Base-by-base conservation (phyloP, 2,888 invertebrate genomes). In the Deroplatys truncata region DNA sequence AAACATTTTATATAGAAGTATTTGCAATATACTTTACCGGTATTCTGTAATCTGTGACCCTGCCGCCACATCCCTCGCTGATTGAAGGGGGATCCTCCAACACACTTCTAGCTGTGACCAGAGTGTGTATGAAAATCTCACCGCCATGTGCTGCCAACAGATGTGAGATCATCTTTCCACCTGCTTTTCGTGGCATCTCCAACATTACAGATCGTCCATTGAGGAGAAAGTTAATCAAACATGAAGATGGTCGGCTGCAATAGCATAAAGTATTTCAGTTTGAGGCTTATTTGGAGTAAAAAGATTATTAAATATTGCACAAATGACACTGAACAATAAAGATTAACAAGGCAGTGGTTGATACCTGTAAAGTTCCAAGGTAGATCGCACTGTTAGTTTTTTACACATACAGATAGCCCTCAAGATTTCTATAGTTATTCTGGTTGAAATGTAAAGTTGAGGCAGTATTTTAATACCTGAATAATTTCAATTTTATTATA, bases 41-140 rank as follows among this genome's bases (percentile, higher is more conserved):
- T 90, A 96, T 95, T 94, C 97, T 95, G 92, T 99, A 99, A 93
- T 99, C 99, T 0, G 98, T 98, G 84, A 99, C 98, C 84, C 98
- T 94, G 0, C 99, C 99, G 0, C 99, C 99, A 82, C 97, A 96
- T 0, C 99, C 99, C 93, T 99, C 99, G 43, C 97, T 98, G 88
- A 99, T 97, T 0, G 98, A 98, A 0, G 99, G 99, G 0, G 98
- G 98, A 93, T 99, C 99, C 93, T 99, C 99, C 89, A 98, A 95
- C 7, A 98, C 97, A 84, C 98, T 97, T 82, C 98, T 92, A 4
- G 96, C 95, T 0, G 98, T 98, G 43, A 97, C 97, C 84, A 99
- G 94, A 0, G 98, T 97, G 91, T 99, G 99, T 91, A 99, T 97
- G 94, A 98, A 99, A 91, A 99, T 97, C 94, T 99, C 99, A 0